These are phyloP conservation scores for Plagodis dolabraria DNA, from an alignment of 2,888 invertebrate genomes.

Conservation along the genomic window DNA sequence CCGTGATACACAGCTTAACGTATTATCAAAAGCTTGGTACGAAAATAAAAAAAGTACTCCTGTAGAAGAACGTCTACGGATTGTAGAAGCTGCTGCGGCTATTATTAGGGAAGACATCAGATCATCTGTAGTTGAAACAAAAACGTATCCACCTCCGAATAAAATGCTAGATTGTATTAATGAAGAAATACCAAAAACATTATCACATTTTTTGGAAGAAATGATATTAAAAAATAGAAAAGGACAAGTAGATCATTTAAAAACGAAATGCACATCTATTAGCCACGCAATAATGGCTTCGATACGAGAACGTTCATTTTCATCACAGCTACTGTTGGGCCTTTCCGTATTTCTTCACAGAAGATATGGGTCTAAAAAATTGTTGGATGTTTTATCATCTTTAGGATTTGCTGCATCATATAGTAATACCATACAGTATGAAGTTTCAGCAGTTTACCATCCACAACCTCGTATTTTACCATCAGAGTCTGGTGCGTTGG, in stretches of 20 bases:
- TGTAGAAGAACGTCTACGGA: conserved; percentile 49
- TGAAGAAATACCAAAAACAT: conserved; percentile 40
- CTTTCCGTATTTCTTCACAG: conserved; percentile 46
- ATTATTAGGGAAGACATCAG: conserved; percentile 60
- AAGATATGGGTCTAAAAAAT: conserved; percentile 52
- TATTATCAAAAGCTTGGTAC: conserved; percentile 55
- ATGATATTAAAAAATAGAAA: conserved; percentile 46
- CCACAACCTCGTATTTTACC: conserved; percentile 50
- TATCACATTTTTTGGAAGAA: conserved; percentile 51
- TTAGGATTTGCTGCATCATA: conserved; percentile 55
- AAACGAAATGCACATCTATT: conserved; percentile 54
- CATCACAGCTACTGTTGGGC: conserved; percentile 45
- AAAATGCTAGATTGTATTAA: conserved; percentile 46
- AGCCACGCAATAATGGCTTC: conserved; percentile 52
- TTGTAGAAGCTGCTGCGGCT: conserved; percentile 58
- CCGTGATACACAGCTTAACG: conserved; percentile 49
- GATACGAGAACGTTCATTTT: conserved; percentile 39
- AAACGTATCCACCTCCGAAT: conserved; percentile 53
- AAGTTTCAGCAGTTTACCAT: conserved; percentile 51
- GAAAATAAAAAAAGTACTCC: conserved; percentile 49
- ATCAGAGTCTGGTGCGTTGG: conserved; percentile 47
- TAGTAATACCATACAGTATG: conserved; percentile 44
- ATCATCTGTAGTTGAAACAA: conserved; percentile 50
- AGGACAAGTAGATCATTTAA: conserved; percentile 42
- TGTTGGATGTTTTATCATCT: conserved; percentile 49